phyloP scores from a whole-genome alignment of 2,113 vertebrate genomes.

The Meles meles region DNA sequence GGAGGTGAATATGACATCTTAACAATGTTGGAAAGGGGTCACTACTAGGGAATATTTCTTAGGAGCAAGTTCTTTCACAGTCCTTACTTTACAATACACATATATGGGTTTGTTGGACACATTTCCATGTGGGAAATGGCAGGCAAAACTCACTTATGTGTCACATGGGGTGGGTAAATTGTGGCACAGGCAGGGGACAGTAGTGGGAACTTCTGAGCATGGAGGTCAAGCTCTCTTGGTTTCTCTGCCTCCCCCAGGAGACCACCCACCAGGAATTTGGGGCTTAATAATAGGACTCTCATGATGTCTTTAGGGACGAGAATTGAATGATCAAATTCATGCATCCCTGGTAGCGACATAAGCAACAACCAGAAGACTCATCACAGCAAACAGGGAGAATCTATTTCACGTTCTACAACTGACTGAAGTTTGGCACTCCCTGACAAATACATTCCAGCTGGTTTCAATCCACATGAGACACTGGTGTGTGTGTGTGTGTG shows the following conservation, averaged over 20 bases:
- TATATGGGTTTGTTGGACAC: neutral
- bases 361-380: neutral
- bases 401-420: neutral
- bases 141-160: neutral
- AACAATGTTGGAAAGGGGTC: neutral
- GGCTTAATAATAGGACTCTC: neutral
- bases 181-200: neutral
- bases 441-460: neutral
- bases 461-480: neutral
- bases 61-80: neutral
- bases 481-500: neutral
- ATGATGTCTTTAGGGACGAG: neutral
- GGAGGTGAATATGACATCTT: neutral
- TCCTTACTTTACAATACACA: rapidly evolving
- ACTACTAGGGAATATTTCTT: neutral
- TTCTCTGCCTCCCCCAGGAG: neutral
- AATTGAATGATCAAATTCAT: neutral
- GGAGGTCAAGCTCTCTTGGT: neutral
- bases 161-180: neutral
- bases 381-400: neutral
- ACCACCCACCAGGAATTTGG: neutral
- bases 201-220: neutral
- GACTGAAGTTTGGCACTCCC: neutral
- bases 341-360: neutral
- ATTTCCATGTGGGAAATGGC: neutral